Evolutionary conservation across 2,113 vertebrate species (phyloP).

Genomic region (Silurus glanis): DNA sequence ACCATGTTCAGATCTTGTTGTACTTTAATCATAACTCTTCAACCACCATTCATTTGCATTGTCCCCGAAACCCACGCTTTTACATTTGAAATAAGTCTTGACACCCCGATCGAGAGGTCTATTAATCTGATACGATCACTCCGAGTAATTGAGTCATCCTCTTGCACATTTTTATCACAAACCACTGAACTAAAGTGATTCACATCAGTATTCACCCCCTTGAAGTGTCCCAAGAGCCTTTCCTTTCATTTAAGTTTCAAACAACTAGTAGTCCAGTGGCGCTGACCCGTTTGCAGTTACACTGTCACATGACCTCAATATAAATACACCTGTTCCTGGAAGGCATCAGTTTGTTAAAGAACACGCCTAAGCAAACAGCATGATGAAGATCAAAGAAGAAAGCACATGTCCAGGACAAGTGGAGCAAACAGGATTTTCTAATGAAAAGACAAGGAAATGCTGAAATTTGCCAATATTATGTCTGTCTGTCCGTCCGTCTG

Average conservation of each 20-base stretch:
- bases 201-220: neutral
- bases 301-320: neutral
- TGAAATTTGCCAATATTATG: too few species aligned
- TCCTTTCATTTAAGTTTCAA: too few species aligned
- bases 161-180: neutral
- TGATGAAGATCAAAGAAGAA: neutral
- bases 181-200: neutral
- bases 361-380: neutral
- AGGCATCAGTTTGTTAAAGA: neutral
- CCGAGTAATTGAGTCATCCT: neutral
- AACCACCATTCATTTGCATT: neutral
- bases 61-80: neutral
- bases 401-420: neutral
- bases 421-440: neutral
- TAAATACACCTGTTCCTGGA: neutral
- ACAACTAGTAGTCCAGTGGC: neutral
- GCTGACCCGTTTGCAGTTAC: neutral
- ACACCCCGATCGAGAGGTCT: neutral
- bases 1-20: neutral
- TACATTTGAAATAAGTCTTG: neutral
- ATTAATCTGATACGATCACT: neutral
- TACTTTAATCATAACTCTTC: neutral
- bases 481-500: too few species aligned
- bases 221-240: neutral
- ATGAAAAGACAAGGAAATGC: too few species aligned